Evolutionary conservation across 2,113 vertebrate species (phyloP).

Genomic region (Seriola rivoliana): DNA sequence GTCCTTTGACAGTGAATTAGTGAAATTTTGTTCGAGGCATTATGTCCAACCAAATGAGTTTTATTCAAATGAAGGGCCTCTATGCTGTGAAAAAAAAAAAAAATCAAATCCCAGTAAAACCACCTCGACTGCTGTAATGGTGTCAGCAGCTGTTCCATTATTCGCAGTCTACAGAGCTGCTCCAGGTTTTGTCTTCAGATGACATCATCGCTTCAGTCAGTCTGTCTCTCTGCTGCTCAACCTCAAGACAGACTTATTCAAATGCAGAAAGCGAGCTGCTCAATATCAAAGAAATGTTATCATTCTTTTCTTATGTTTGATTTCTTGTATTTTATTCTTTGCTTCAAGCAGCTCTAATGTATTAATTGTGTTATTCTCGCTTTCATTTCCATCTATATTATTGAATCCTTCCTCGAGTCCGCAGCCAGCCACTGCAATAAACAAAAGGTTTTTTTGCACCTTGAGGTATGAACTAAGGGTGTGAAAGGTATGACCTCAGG

Average conservation of each 20-base stretch:
- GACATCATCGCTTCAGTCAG: conserved; percentile 12
- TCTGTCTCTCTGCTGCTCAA: background rate
- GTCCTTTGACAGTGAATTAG: background rate
- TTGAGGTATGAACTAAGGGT: background rate
- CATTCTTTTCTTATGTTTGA: background rate
- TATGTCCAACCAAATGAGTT: conserved; percentile 9
- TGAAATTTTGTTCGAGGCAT: background rate
- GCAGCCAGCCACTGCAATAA: background rate
- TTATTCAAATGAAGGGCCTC: background rate
- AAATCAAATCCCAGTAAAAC: background rate
- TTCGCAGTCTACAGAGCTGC: conserved; percentile 6
- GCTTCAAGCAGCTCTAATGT: conserved; percentile 11
- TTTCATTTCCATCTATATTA: background rate
- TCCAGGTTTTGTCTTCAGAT: conserved; percentile 10
- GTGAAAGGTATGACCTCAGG: conserved; percentile 15
- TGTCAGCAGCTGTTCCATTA: conserved; percentile 3
- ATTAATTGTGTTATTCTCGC: background rate
- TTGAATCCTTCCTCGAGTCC: background rate
- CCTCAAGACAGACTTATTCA: background rate
- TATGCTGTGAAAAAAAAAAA: conserved; percentile 6
- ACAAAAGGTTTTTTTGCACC: conserved; percentile 26
- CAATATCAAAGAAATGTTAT: background rate
- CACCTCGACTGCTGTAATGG: background rate
- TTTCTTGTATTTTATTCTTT: background rate
- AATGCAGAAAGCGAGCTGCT: background rate